Evolutionary conservation across 2,113 vertebrate species (phyloP), one percentile per base, ranked within the genome.

Genomic region (Mormoops blainvillei): DNA sequence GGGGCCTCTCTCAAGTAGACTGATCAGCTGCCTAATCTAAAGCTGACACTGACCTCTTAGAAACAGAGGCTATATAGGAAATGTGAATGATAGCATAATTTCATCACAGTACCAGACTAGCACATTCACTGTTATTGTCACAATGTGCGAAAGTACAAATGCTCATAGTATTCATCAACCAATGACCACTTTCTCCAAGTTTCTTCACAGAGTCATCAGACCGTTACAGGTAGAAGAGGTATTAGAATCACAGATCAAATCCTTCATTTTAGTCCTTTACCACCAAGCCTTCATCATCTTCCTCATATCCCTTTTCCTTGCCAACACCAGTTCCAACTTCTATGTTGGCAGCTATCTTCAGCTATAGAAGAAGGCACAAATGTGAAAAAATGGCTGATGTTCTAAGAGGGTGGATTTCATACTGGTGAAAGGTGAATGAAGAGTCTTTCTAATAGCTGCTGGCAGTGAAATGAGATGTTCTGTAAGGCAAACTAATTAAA

Each of bases 111-210:
- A 77, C 16, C 20, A 78, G 58, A 52, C n/a, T 52, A 77, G 22
- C 50, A 52, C 41, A 77, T 50, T 84, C 48, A 68, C n/a, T 83
- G 41, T 38, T 54, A 43, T 19, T 74, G 54, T 76, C 28, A 24
- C 43, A 71, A 93, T 87, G 26, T 50, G 65, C 54, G 80, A 80
- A 83, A 71, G 14, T 43, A 4, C 5, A 65, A 87, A 92, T 52
- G 48, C n/a, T 18, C 56, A 84, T 1, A 41, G 26, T 45, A 28
- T 63, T 85, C 52, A 74, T 56, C 28, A 71, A 22, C 26, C 45
- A 94, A 41, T 58, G 89, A 74, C 26, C 45, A 77, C 31, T 24
- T 86, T 86, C 61, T 78, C 82, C 68, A 91, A 93, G 93, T 81
- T 12, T 31, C 63, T 85, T 85, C 84, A 77, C 2, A 84, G 63